Evolutionary conservation across 92 coral and sea anemone species (phyloP), one percentile per base, ranked within the genome.

Genomic region (Palythoa grandiflora): DNA sequence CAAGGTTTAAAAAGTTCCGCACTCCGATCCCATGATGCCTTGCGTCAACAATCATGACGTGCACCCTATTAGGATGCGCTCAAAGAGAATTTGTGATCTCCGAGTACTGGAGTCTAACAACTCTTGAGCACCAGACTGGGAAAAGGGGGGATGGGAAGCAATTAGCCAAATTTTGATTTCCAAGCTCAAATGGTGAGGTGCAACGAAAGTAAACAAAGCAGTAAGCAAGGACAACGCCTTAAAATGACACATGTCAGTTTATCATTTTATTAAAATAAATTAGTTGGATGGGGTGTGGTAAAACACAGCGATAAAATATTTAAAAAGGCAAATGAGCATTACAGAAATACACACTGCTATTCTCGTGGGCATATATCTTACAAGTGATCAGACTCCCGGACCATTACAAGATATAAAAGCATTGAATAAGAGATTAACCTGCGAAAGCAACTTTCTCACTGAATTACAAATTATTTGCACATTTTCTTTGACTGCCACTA

Each of bases 231-330:
- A 10, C 73, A 38, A 44, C 11, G 53, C 36, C 40, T 60, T 39
- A 80, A 80, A 63, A 61, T 21, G 85, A 80, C 73, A 37, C 20
- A n/a, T 60, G 57, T 44, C 50, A 14, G 85, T 80, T 72, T 68
- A 61, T 68, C 16, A 63, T 61, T 80, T 70, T 80, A 80, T 80
- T 80, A 80, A 80, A 89, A 92, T 92, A 92, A 92, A 89, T 92
- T 92, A 92, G 91, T 55, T 75, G 93, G 73, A 39, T 66, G 80
- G 88, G 89, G 63, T 80, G 88, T 90, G 86, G 16, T 92, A 92
- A 92, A 92, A 90, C 83, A 92, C 84, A 75, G 85, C 73, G 73
- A 73, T 80, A 80, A 61, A 61, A 63, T 80, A 60, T 37, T 79
- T 80, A 80, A 80, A 80, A 80, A 60, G 72, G 47, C n/a, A 80